Conservation (phyloP, 2,113 vertebrate genomes). For the Periophthalmus modestus region DNA sequence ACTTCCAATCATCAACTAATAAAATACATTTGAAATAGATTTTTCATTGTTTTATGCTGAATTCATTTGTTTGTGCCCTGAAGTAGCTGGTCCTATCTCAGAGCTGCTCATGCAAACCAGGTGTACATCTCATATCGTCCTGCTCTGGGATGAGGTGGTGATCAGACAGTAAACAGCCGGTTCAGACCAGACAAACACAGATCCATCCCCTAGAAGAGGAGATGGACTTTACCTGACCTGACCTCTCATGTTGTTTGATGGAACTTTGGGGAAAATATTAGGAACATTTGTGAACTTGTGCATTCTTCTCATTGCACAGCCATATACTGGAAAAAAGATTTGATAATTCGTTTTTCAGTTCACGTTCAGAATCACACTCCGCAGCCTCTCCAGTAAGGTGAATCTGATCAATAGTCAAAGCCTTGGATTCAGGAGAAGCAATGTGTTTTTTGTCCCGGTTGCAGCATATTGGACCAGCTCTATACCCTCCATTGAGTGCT, state of each 20-base stretch:
- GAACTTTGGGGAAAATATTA: neutral
- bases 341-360: too few species aligned
- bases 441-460: too few species aligned
- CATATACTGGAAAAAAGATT: too few species aligned
- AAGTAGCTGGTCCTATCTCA: neutral
- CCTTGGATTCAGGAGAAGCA: too few species aligned
- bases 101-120: neutral
- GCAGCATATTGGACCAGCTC: too few species aligned
- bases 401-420: too few species aligned
- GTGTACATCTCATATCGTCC: conserved; percentile 13
- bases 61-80: neutral
- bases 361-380: too few species aligned
- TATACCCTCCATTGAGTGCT: too few species aligned
- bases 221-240: conserved; percentile 6
- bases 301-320: too few species aligned
- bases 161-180: conserved; percentile 4
- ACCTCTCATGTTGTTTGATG: neutral
- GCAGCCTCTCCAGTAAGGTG: too few species aligned
- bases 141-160: neutral
- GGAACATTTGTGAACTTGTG: neutral
- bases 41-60: neutral
- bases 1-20: too few species aligned
- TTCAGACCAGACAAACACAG: conserved; percentile 23
- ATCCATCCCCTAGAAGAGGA: neutral
- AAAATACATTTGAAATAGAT: neutral